Base-by-base conservation (phyloP, 2,888 invertebrate genomes). In the Acronicta alni region DNA sequence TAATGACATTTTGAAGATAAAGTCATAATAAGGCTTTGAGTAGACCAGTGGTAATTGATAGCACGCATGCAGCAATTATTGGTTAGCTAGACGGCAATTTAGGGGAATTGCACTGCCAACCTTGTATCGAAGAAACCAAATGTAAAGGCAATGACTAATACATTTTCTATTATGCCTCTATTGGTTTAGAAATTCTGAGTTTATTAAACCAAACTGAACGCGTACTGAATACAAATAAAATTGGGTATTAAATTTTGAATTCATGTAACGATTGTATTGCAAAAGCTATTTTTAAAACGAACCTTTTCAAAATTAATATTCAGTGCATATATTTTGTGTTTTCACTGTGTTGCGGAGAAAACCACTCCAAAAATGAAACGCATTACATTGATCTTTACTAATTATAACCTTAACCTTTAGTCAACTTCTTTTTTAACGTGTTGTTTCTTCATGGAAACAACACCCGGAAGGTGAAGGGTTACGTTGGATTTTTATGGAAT, bases 211-310 rank as follows among this genome's bases (percentile, higher is more conserved):
- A 53, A 77, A 46, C 54, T 64, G 20, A 42, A 53, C 53, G 51
- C 60, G 51, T 53, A 42, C 61, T 47, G 78, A 75, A 75, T 75
- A 51, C 42, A 60, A 69, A 62, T 20, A 44, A 48, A 49, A n/a
- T n/a, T 53, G 26, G 53, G 49, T 56, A 16, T 46, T 9, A 59
- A 47, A 64, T 67, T 75, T 35, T 49, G 43, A 59, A 76, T 73
- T 56, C 68, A 68, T 43, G 23, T 20, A 17, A 20, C 55, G 62
- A 67, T 14, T 37, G 41, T 58, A 58, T 62, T 59, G 72, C 72
- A 67, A 62, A 72, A 65, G 62, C 54, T 71, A 71, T 72, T 72
- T 75, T 56, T 62, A 67, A 72, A 67, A 63, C 49, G 67, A 32
- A 44, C 48, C 55, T 57, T 62, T 57, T 57, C 15, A n/a, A 57